Percentiles rank a stretch among this genome's conserved stretches.
Evolutionary conservation across 1,140 invertebrate genomes (phyloP).

Genomic region (Bombus terrestris): DNA sequence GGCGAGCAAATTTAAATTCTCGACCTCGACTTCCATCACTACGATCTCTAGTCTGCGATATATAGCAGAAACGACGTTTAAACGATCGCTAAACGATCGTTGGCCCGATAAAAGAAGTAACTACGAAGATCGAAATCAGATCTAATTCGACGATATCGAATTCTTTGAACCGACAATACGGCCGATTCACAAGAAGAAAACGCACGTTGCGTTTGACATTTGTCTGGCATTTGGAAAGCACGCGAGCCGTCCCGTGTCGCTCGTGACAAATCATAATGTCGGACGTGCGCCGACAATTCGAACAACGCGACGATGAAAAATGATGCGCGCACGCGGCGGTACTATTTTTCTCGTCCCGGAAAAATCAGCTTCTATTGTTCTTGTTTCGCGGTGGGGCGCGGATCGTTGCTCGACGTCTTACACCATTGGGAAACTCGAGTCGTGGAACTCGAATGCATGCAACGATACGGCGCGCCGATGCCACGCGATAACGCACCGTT

Average conservation of each 20-base stretch:
- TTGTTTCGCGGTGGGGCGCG: constrained; percentile 1
- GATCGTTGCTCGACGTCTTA: constrained; percentile 6
- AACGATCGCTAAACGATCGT: not conserved
- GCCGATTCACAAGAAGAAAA: not conserved
- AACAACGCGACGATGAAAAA: constrained; percentile 37
- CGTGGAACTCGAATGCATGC: constrained; percentile 2
- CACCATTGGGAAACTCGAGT: constrained; percentile 5
- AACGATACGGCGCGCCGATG: constrained; percentile 6
- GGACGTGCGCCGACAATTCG: constrained; percentile 16
- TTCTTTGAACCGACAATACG: not conserved
- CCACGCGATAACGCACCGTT: constrained; percentile 6
- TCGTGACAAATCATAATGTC: constrained; percentile 46
- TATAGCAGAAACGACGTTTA: too few relatives aligned
- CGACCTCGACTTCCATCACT: too few relatives aligned
- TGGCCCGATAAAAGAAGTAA: not conserved
- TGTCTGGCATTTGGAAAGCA: constrained; percentile 44
- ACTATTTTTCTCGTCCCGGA: not conserved
- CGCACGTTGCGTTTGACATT: constrained; percentile 38
- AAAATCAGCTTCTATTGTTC: constrained; percentile 32
- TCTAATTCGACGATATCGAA: not conserved
- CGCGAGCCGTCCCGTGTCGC: constrained; percentile 19
- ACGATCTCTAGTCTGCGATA: too few relatives aligned
- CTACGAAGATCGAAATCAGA: not conserved
- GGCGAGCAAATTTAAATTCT: too few relatives aligned
- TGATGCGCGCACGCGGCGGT: not conserved